Evolutionary conservation across 1,140 invertebrate genomes (phyloP).

Genomic region (Hyles vespertilio): DNA sequence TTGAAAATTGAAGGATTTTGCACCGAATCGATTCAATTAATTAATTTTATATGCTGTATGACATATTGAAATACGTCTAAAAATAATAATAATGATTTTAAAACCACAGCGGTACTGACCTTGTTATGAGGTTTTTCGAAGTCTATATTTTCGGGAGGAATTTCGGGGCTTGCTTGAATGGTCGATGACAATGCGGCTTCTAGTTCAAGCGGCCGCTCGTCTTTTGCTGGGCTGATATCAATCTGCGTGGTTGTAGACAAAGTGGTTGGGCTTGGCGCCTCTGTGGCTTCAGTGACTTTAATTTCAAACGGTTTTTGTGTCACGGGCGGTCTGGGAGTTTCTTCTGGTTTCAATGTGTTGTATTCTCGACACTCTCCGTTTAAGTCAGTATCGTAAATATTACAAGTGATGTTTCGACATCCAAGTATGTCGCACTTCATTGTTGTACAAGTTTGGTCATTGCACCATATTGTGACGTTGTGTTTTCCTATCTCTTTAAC

Average conservation of each 20-base stretch:
- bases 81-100: no score
- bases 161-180: slow-evolving; percentile 14
- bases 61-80: no score
- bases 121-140: slow-evolving; percentile 9
- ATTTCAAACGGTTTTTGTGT: slow-evolving; percentile 8
- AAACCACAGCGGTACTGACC: slow-evolving; percentile 7
- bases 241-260: slow-evolving; percentile 8
- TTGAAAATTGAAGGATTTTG: no score
- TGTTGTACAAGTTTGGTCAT: slow-evolving; percentile 68
- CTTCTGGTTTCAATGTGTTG: slow-evolving; percentile 43
- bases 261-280: background rate
- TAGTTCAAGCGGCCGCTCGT: slow-evolving; percentile 45
- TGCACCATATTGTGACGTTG: slow-evolving; percentile 64
- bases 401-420: slow-evolving; percentile 62
- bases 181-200: slow-evolving; percentile 51
- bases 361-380: slow-evolving; percentile 66
- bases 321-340: slow-evolving; percentile 19
- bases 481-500: slow-evolving; percentile 46
- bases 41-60: no score
- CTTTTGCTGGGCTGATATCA: slow-evolving; percentile 18
- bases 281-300: no score
- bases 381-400: slow-evolving; percentile 70
- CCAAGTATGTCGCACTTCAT: slow-evolving; percentile 55
- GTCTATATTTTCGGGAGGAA: background rate
- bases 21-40: no score